Base-by-base conservation (phyloP, 2,797 vertebrate species). In the Lagothrix lagotricha region DNA sequence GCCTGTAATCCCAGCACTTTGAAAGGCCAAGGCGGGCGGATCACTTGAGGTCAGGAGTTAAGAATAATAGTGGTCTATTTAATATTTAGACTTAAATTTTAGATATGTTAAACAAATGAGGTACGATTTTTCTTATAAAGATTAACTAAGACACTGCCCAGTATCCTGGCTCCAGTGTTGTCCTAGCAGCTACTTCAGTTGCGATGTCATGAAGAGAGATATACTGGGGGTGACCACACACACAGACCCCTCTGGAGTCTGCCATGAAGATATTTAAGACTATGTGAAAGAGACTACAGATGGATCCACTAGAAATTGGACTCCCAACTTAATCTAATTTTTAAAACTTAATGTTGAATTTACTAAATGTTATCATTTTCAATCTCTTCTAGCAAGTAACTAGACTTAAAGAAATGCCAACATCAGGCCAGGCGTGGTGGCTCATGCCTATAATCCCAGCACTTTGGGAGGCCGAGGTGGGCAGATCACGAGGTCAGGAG, bases 171-270 rank as follows among this genome's bases (percentile, higher is more conserved):
- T 28, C 24, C 75, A 46, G 4, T 1, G 19, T 30, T 20, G 11
- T 20, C 48, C 7, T 8, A 64, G 33, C 7, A 3, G 54, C 26
- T 19, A 7, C 44, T 36, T 54, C 1, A 5, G 36, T 5, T 41
- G 30, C 39, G 19, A 17, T 39, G 39, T 5, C 14, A 10, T 0
- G 2, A 41, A 64, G 24, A 44, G 3, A 61, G 20, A 10, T 0
- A 15, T 10, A 24, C 52, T 14, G 9, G 26, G 22, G 30, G 57
- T 17, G 24, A 24, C 14, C 4, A 8, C 36, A 50, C 30, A 70
- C 22, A 85, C n/a, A n/a, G 33, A 36, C 30, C 12, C 7, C 20
- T 57, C 30, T 20, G 2, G 2, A 28, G 36, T 26, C n/a, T 15
- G 57, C 30, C 48, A 15, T 14, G 39, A 75, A 87, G 36, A 33